These are phyloP conservation scores for Philonicus albiceps DNA, from an alignment of 2,888 invertebrate species.

Conservation along the genomic window DNA sequence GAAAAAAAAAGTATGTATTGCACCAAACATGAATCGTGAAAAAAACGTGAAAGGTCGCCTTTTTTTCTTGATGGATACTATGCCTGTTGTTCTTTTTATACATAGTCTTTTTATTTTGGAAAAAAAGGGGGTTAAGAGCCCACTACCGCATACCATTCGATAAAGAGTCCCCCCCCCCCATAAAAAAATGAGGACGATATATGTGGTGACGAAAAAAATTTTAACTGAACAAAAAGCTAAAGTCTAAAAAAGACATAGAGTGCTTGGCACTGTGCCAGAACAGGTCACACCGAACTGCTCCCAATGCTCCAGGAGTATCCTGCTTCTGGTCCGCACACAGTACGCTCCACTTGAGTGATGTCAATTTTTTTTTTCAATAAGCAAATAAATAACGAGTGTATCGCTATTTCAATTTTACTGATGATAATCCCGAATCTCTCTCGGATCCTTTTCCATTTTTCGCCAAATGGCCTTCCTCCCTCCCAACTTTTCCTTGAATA, in stretches of 20 bases:
- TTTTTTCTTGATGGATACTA: background rate
- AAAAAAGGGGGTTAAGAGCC: background rate
- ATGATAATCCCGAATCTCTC: background rate
- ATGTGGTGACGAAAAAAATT: background rate
- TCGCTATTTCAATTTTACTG: background rate
- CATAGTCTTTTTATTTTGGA: background rate
- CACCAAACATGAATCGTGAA: background rate
- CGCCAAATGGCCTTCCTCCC: background rate
- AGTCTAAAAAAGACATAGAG: background rate
- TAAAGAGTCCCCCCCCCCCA: background rate
- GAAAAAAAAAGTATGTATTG: background rate
- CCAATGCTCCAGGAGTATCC: background rate
- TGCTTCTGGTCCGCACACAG: background rate
- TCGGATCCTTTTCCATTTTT: background rate
- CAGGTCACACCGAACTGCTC: background rate
- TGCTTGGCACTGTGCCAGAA: background rate
- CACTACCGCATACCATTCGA: background rate
- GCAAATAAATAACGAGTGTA: background rate
- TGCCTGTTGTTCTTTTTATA: background rate
- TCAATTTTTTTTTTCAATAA: background rate
- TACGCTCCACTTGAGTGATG: background rate
- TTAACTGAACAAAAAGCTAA: background rate
- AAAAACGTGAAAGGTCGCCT: background rate
- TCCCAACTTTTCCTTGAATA: background rate
- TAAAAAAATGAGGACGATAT: background rate